These are phyloP conservation scores for Ceratotherium simum DNA, from an alignment of 2,113 vertebrate genomes.

Conservation along the genomic window DNA sequence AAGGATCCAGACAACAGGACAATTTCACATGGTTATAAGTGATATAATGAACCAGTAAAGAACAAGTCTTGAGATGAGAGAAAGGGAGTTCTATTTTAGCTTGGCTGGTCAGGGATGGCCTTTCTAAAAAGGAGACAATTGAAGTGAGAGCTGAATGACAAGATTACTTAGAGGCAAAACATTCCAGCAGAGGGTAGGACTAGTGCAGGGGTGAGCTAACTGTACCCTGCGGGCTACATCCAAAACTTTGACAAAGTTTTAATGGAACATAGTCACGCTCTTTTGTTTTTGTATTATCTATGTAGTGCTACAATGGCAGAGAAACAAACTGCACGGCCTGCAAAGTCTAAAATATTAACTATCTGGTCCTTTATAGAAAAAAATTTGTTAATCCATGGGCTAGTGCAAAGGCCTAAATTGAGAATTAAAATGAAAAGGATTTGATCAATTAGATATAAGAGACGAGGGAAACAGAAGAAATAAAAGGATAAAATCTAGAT, in stretches of 20 bases:
- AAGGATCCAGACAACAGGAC: background rate
- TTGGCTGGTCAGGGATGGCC: background rate
- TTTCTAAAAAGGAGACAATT: background rate
- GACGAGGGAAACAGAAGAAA: background rate
- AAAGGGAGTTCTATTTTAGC: background rate
- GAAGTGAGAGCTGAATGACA: background rate
- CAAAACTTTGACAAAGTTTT: background rate
- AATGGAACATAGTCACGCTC: background rate
- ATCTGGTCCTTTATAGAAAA: background rate
- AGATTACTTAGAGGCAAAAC: background rate
- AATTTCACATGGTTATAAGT: background rate
- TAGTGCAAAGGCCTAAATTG: background rate
- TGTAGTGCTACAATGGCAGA: background rate
- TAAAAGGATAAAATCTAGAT: background rate
- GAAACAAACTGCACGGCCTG: background rate
- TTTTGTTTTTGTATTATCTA: background rate
- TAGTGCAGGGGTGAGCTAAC: background rate
- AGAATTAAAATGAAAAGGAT: constrained; percentile 32
- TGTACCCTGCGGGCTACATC: background rate
- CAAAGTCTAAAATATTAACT: background rate
- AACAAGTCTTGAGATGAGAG: background rate
- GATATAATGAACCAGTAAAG: background rate
- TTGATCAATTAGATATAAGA: background rate
- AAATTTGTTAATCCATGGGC: background rate
- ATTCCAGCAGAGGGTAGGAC: background rate